Base-by-base conservation (phyloP, 2,888 invertebrate species). In the Pycnomerus fuliginosus region DNA sequence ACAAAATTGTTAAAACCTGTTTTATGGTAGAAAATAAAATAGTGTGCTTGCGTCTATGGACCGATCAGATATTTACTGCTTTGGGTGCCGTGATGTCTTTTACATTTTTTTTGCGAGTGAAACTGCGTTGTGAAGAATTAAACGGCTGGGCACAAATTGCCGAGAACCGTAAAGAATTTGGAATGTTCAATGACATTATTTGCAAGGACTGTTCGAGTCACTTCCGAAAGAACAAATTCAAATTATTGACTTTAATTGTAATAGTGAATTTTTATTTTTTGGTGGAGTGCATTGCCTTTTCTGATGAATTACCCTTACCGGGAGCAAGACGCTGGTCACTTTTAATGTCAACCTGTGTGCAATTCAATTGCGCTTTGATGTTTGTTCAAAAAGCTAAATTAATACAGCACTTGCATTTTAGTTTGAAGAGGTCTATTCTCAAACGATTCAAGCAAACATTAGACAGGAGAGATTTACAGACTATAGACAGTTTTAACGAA, bases 51-150 rank as follows among this genome's bases (percentile, higher is more conserved):
- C 42, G 30, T 5, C 14, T 24, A 3, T 43, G 42, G 42, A 31
- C 31, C 4, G 42, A 43, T 14, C 42, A 43, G 17, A 30, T 43
- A 13, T 43, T 36, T 16, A n/a, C n/a, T n/a, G 16, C 24, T 7
- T 1, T 31, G 3, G 30, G 3, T 5, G 42, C 36, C 5, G 3
- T 36, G 16, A 10, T 35, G n/a, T 16, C 20, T 10, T n/a, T n/a
- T n/a, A n/a, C n/a, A n/a, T 34, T 29, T 2, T 8, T 42, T 5
- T 13, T 16, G 2, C 16, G 30, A 16, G 17, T 36, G 5, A 29
- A 23, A 12, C 17, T 14, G 5, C 3, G 30, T 10, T 13, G 29
- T 3, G 10, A 30, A 7, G 29, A 30, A 16, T 17, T 35, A 7
- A 43, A 43, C 17, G n/a, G 22, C 17, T 43, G 42, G 42, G 30